Evolutionary conservation across 2,113 vertebrate genomes (phyloP).

Genomic region (Microcebus ravelobensis): DNA sequence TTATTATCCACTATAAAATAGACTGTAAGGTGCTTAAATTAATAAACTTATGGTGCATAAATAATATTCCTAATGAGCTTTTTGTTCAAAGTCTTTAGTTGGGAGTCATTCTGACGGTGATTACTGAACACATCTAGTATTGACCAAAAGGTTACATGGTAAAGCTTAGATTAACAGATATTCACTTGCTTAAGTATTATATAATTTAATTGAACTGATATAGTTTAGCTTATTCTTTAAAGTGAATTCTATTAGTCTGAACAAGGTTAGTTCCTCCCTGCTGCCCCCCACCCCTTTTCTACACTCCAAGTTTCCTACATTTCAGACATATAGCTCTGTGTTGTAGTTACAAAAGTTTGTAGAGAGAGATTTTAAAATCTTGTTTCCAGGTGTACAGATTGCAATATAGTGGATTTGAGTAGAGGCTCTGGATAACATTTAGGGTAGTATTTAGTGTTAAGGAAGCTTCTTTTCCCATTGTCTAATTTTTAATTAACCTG

Average conservation of each 20-base stretch:
- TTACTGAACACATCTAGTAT: neutral
- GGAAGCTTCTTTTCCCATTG: neutral
- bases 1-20: neutral
- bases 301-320: neutral
- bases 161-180: neutral
- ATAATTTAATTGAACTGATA: neutral
- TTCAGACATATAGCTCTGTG: neutral
- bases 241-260: slow-evolving; percentile 5
- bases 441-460: neutral
- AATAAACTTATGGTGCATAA: neutral
- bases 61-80: slow-evolving; percentile 28
- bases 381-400: neutral
- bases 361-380: neutral
- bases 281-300: accelerated
- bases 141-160: neutral
- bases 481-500: slow-evolving; percentile 39
- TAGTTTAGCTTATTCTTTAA: neutral
- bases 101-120: neutral
- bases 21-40: neutral
- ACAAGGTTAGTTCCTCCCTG: neutral
- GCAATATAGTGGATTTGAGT: neutral
- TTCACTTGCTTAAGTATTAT: slow-evolving; percentile 1
- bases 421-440: neutral
- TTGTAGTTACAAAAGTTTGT: neutral
- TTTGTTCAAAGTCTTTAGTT: neutral